These are phyloP conservation scores for Helicorthomorpha holstii DNA, from an alignment of 1,140 invertebrate species.

Conservation along the genomic window DNA sequence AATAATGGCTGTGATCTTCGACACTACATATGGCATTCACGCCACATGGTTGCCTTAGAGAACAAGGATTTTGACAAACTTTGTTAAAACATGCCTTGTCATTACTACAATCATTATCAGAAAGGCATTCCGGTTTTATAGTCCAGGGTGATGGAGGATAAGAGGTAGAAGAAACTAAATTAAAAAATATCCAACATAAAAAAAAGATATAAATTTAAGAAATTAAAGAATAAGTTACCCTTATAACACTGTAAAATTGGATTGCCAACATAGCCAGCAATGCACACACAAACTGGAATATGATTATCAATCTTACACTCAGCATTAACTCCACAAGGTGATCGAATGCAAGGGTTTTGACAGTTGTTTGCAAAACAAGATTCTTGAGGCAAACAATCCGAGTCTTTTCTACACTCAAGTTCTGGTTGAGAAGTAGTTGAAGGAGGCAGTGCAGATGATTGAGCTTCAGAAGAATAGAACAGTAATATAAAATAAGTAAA, in stretches of 20 bases:
- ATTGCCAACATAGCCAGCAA: constrained; percentile 65
- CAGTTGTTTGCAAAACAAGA: constrained; percentile 73
- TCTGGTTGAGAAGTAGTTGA: constrained; percentile 6
- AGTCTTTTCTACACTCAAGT: constrained; percentile 55
- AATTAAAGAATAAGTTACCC: constrained; percentile 19
- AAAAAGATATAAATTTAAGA: too few relatives aligned
- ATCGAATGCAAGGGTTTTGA: constrained; percentile 73
- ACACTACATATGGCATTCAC: background rate
- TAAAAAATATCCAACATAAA: background rate
- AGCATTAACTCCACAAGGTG: constrained; percentile 72
- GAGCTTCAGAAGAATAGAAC: background rate
- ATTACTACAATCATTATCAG: background rate
- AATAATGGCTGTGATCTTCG: background rate
- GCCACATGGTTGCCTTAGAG: background rate
- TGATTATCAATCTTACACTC: constrained; percentile 66
- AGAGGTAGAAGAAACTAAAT: background rate
- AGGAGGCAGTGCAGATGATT: background rate
- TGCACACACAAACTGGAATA: constrained; percentile 64
- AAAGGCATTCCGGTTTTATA: background rate
- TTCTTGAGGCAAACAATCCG: constrained; percentile 75
- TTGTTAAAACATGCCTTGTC: background rate
- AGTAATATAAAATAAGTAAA: background rate
- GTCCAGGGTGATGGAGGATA: background rate
- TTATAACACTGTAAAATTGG: constrained; percentile 33
- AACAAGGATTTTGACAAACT: background rate